phyloP scores from a whole-genome alignment of 1,140 invertebrate species.

The Lineus longissimus region DNA sequence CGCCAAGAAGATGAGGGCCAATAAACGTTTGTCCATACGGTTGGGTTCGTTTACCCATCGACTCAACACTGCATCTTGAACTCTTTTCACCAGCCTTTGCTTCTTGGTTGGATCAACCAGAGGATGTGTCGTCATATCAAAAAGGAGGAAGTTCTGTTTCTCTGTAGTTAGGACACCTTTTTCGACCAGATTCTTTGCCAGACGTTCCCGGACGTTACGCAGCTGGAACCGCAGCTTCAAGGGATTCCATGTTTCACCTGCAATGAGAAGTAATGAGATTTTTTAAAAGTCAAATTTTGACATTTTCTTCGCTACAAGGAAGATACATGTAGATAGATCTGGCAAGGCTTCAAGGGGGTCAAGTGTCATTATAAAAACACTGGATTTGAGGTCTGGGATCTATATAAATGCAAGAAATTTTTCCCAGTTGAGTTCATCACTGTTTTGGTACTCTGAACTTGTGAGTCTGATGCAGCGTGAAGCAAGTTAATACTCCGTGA shows the following conservation, averaged over 20 bases:
- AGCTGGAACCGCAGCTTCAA: constrained; percentile 96
- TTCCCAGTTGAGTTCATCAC: too few relatives aligned
- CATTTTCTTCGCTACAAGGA: too few relatives aligned
- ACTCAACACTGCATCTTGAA: constrained; percentile 93
- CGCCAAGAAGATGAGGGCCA: constrained; percentile 90
- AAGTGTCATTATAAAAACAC: too few relatives aligned
- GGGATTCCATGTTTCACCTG: constrained; percentile 99
- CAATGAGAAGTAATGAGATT: too few relatives aligned
- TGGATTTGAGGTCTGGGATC: too few relatives aligned
- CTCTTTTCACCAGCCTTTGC: constrained; percentile 88
- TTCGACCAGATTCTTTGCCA: constrained; percentile 99
- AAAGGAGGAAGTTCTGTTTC: constrained; percentile 99
- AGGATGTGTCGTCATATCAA: constrained; percentile 99
- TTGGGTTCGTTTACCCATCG: constrained; percentile 98
- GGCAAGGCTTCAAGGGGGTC: too few relatives aligned
- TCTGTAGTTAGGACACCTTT: constrained; percentile 99
- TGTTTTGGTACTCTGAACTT: too few relatives aligned
- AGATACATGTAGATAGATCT: too few relatives aligned
- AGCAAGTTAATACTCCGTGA: too few relatives aligned
- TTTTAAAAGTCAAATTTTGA: too few relatives aligned
- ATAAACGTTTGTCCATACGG: constrained; percentile 89
- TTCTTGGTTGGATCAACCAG: constrained; percentile 94
- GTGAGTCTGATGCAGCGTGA: too few relatives aligned
- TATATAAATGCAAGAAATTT: too few relatives aligned
- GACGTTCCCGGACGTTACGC: constrained; percentile 95